phyloP scores from a whole-genome alignment of 2,888 invertebrate genomes.

The Ptychoptera contaminata region DNA sequence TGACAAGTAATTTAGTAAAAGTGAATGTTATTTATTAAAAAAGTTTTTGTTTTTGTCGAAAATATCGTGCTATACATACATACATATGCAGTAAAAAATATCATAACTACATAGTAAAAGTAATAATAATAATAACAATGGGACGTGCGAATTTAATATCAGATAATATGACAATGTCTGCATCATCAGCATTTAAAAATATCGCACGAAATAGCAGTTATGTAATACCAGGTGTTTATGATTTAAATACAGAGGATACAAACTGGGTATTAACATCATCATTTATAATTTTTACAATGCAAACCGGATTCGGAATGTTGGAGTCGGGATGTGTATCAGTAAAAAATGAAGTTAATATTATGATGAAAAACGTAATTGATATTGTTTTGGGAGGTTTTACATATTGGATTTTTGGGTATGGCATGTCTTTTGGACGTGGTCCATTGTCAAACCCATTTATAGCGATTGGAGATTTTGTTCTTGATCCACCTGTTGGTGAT shows the following conservation, averaged over 20 bases:
- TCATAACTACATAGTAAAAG: too few relatives aligned
- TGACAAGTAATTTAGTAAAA: too few relatives aligned
- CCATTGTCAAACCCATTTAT: slow-evolving; percentile 61
- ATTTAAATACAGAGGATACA: slow-evolving; percentile 61
- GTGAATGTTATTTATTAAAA: too few relatives aligned
- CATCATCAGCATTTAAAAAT: slow-evolving; percentile 23
- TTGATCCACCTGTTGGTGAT: slow-evolving; percentile 59
- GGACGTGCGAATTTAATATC: too few relatives aligned
- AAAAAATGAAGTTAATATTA: slow-evolving; percentile 91
- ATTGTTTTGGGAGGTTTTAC: slow-evolving; percentile 77
- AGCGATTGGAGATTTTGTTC: slow-evolving; percentile 67
- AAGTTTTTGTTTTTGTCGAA: too few relatives aligned
- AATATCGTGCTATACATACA: too few relatives aligned
- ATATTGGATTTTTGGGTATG: slow-evolving; percentile 92
- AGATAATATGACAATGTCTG: slow-evolving; percentile 20
- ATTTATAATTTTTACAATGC: slow-evolving; percentile 88
- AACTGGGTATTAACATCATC: slow-evolving; percentile 81
- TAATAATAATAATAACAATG: too few relatives aligned
- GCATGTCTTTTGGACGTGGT: slow-evolving; percentile 71
- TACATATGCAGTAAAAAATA: too few relatives aligned
- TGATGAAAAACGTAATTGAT: slow-evolving; percentile 94
- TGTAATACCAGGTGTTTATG: slow-evolving; percentile 41
- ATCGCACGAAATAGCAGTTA: slow-evolving; percentile 26
- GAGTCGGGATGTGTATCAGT: slow-evolving; percentile 86
- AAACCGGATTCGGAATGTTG: slow-evolving; percentile 85